A percentile compares a stretch with the other conserved stretches of the same genome.
phyloP scores from a whole-genome alignment of 2,888 invertebrate genomes.

The Nyleta sp. region DNA sequence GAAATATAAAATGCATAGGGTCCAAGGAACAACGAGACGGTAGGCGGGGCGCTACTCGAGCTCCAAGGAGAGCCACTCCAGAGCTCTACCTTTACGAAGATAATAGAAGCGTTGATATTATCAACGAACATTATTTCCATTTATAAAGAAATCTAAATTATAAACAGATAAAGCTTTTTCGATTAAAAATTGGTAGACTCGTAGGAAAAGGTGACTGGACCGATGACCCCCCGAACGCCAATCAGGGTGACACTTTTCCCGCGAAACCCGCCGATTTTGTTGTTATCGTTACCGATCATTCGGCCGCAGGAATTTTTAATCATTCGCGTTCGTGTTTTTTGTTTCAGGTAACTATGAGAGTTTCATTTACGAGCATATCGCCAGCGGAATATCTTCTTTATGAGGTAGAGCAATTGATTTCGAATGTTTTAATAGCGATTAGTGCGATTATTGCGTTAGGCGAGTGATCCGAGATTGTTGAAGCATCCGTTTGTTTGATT shows the following conservation, averaged over 20 bases:
- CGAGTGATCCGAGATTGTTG: too few relatives aligned
- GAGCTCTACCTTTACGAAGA: conserved; percentile 79
- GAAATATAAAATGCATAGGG: conserved; percentile 78
- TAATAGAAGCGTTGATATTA: conserved; percentile 75
- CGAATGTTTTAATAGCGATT: too few relatives aligned
- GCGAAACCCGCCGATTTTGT: too few relatives aligned
- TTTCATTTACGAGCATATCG: too few relatives aligned
- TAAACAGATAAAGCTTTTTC: conserved; percentile 50
- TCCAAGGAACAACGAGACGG: conserved; percentile 80
- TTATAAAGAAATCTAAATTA: conserved; percentile 63
- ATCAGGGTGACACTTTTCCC: too few relatives aligned
- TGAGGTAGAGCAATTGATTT: too few relatives aligned
- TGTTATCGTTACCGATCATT: background rate
- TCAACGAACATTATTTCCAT: conserved; percentile 77
- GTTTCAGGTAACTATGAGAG: conserved; percentile 26
- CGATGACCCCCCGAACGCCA: background rate
- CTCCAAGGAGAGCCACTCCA: conserved; percentile 83
- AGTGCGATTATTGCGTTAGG: too few relatives aligned
- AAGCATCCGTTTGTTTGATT: too few relatives aligned
- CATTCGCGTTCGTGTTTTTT: background rate
- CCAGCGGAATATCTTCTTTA: too few relatives aligned
- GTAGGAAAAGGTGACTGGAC: too few relatives aligned
- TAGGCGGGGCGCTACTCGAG: conserved; percentile 81
- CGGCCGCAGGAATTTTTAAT: too few relatives aligned
- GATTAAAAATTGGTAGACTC: conserved; percentile 41